Evolutionary conservation across 1,140 invertebrate species (phyloP), one percentile per base, ranked within the genome.

Genomic region (Heliconius nattereri): DNA sequence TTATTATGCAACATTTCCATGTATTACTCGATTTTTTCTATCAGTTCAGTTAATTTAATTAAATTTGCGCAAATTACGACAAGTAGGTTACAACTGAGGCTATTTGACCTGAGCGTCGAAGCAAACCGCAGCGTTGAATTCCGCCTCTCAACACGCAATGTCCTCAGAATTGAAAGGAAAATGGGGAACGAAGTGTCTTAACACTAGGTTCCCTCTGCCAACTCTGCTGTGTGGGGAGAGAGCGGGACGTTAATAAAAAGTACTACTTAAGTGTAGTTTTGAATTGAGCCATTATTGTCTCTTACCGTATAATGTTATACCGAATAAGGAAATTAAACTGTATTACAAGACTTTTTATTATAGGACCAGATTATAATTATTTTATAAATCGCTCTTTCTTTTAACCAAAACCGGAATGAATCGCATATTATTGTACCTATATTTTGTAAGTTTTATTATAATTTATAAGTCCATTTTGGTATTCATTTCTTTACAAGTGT

Each of bases 1-100:
- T 66, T 66, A 66, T 29, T 66, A 66, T 11, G 26, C 26, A 66
- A 66, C 13, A 16, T 26, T 3, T 8, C 60, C 26, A 19, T 66
- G 13, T 26, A 16, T 66, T 66, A 66, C 60, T 66, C 13, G 26
- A 66, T 26, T 66, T 66, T 66, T 26, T 26, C 23, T 19, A 66
- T 66, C 60, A 11, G 13, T 66, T 66, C 60, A 11, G 60, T 66
- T 66, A 66, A 66, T 66, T 66, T 66, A 66, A 66, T 66, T 66
- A 66, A 66, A 66, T 66, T 66, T 66, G 60, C 26, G 26, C 23
- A 66, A 66, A 66, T 66, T 16, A 29, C 8, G 11, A 2, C 60
- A 66, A 66, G 60, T 66, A 66, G 26, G 60, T 66, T 66, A 29
- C 40, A 13, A 45, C 40, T 45, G 40, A 45, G 40, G 13, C 13